Conservation (phyloP, 2,113 vertebrate genomes). For the Apistogramma diplotaenia region DNA sequence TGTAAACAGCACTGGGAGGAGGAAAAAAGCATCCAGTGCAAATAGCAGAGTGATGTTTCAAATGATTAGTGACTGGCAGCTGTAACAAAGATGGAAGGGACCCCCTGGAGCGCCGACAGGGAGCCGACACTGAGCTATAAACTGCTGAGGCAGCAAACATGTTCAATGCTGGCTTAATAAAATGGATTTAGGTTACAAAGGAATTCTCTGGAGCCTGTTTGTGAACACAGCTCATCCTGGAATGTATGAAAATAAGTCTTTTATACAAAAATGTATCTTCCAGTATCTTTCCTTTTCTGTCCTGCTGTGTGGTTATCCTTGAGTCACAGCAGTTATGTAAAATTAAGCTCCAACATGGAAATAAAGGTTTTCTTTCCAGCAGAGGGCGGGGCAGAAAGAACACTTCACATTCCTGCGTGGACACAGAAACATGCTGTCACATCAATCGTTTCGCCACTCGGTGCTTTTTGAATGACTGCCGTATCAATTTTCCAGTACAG, state of each 20-base stretch:
- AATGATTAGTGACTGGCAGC: neutral
- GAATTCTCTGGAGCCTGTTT: slow-evolving; percentile 21
- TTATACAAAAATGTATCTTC: neutral
- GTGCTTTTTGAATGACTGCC: neutral
- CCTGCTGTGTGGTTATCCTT: neutral
- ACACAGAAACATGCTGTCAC: neutral
- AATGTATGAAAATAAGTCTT: slow-evolving; percentile 64
- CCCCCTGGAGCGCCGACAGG: neutral
- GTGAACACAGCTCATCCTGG: slow-evolving; percentile 20
- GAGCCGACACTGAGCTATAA: neutral
- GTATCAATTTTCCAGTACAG: neutral
- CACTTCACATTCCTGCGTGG: neutral
- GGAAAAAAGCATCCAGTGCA: slow-evolving; percentile 31
- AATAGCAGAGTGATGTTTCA: slow-evolving; percentile 23
- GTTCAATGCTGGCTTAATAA: slow-evolving; percentile 1
- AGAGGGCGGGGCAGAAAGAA: neutral
- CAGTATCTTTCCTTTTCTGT: neutral
- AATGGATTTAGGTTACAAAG: slow-evolving; percentile 24
- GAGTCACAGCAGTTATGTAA: neutral
- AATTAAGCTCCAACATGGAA: neutral
- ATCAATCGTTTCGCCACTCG: neutral
- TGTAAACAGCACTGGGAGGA: neutral
- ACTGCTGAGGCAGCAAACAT: neutral
- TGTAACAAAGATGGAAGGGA: neutral
- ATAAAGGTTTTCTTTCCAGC: neutral